Evolutionary conservation across 2,113 vertebrate species (phyloP), one percentile per base, ranked within the genome.

Genomic region (Cepphus grylle): DNA sequence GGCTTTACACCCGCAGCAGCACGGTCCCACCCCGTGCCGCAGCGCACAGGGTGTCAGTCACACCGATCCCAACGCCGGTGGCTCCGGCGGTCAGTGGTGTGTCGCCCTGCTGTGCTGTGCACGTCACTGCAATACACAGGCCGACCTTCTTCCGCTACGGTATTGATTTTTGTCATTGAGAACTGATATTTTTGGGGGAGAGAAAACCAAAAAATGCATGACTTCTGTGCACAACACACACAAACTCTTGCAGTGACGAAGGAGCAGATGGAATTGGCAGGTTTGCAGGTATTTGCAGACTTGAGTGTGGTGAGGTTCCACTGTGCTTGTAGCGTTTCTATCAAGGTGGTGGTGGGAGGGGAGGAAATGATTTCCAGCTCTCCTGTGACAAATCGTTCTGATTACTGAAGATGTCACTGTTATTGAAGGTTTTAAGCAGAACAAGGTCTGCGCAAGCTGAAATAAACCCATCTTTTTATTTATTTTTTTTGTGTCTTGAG

Each of bases 111-210:
- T 81, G 56, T 49, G 3, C 1, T 7, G 19, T 3, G 11, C 6
- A 47, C 11, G 6, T 58, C 32, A 5, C 15, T 32, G 52, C 17
- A 23, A 21, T 30, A 9, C 0, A 0, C 3, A 42, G 34, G 6
- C 23, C 49, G 22, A 1, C 8, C 1, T 45, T 69, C 55, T 36
- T 38, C 45, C 38, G 26, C 27, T 36, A 3, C 11, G 15, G 2
- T 8, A 3, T 11, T 53, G 26, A 42, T 23, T 49, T 72, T 61
- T 70, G 14, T 50, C 8, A 15, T 5, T 45, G 27, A 15, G 32
- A 78, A 78, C 42, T 40, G 42, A 11, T 29, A 55, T 23, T 55
- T n/a, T 26, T 2, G 19, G 25, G 26, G 20, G 72, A 78, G 8
- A n/a, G 10, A 62, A 55, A 82, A 19, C 1, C 2, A 19, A 56